Percentiles rank a stretch among this genome's conserved stretches.
These are phyloP conservation scores for Sigmodon hispidus DNA, from an alignment of 2,113 vertebrate species.

Conservation along the genomic window DNA sequence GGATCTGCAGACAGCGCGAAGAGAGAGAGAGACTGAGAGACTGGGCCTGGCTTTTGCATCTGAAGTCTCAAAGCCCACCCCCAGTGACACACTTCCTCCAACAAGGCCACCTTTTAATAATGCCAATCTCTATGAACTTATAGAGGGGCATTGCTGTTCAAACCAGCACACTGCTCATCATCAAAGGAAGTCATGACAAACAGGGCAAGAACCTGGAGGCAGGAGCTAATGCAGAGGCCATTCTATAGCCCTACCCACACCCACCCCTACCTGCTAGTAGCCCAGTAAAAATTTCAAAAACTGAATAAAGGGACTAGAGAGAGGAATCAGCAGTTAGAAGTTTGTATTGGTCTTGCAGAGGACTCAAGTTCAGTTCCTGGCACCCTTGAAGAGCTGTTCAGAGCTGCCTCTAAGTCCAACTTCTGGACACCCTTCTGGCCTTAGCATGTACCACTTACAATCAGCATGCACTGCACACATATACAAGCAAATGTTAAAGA, in stretches of 20 bases:
- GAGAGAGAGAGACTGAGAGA: neutral
- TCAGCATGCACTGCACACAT: no score
- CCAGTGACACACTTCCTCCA: neutral
- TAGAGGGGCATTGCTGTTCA: neutral
- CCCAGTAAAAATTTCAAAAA: neutral
- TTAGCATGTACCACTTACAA: neutral
- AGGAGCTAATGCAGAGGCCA: neutral
- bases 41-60: neutral
- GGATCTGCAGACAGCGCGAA: neutral
- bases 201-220: neutral
- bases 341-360: neutral
- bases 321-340: neutral
- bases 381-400: neutral
- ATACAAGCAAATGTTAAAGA: neutral
- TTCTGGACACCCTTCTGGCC: neutral
- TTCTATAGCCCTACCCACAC: no score
- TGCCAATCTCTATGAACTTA: neutral
- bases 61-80: neutral
- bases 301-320: neutral
- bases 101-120: neutral
- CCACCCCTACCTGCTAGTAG: no score
- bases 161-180: neutral
- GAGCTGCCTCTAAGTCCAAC: neutral
- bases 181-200: neutral
- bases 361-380: neutral